Evolutionary conservation across 2,113 vertebrate species (phyloP).

Genomic region (Dipodomys spectabilis): DNA sequence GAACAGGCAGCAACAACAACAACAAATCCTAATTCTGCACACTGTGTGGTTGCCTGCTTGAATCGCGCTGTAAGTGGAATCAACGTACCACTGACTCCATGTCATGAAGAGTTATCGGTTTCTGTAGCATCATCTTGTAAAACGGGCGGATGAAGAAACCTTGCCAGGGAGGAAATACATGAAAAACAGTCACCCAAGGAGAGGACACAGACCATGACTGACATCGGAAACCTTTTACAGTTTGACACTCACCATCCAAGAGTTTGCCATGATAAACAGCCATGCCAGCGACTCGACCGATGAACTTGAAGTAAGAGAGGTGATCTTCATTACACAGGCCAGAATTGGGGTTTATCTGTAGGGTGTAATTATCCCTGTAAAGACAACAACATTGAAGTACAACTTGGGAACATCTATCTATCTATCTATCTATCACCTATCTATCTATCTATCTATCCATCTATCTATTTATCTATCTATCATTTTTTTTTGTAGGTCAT

Average conservation of each 20-base stretch:
- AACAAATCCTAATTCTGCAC: not conserved
- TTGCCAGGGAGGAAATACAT: slow-evolving; percentile 81
- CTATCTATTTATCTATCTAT: too few species aligned
- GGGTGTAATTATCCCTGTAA: slow-evolving; percentile 97
- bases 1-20: not conserved
- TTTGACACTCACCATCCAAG: slow-evolving; percentile 92
- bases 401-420: too few species aligned
- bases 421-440: too few species aligned
- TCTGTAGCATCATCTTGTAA: slow-evolving; percentile 99
- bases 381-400: slow-evolving; percentile 69
- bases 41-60: not conserved
- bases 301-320: slow-evolving; percentile 98
- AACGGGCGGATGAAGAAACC: slow-evolving; percentile 99
- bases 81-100: slow-evolving; percentile 99
- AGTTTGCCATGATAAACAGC: slow-evolving; percentile 98
- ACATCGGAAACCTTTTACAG: too few species aligned
- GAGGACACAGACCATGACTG: slow-evolving; percentile 4
- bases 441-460: too few species aligned
- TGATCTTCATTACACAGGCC: slow-evolving; percentile 99
- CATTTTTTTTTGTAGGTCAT: too few species aligned
- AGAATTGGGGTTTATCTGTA: slow-evolving; percentile 99
- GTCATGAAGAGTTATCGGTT: slow-evolving; percentile 95
- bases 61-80: not conserved
- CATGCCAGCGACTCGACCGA: slow-evolving; percentile 98
- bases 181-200: slow-evolving; percentile 43